phyloP scores from a whole-genome alignment of 30 jellyfish, hydroid and myxozoan genomes.

The Hydractinia symbiolongicarpus region DNA sequence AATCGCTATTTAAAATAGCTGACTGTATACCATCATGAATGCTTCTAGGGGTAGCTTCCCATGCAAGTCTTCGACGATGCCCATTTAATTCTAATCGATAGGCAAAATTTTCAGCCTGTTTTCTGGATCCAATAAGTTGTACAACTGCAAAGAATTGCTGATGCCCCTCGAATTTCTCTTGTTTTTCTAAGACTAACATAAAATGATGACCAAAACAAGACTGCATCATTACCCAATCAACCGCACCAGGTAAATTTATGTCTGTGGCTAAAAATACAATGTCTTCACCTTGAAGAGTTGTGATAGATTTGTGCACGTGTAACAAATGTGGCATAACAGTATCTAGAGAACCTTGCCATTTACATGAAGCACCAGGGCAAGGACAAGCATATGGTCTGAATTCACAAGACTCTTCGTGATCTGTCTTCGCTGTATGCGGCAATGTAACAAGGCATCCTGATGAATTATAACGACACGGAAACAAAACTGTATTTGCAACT shows the following conservation, averaged over 20 bases:
- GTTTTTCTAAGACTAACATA: constrained; percentile 92
- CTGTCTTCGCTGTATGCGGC: constrained; percentile 82
- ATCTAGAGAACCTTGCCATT: constrained; percentile 97
- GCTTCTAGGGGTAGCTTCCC: constrained; percentile 99
- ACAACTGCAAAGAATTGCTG: constrained; percentile 98
- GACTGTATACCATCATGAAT: constrained; percentile 95
- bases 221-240: constrained; percentile 99
- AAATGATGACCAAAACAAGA: constrained; percentile 97
- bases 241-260: constrained; percentile 96
- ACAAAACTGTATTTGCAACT: constrained; percentile 83
- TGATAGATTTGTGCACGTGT: constrained; percentile 93
- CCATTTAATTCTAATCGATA: constrained; percentile 91
- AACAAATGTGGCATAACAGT: constrained; percentile 95
- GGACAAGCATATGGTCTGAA: constrained; percentile 98
- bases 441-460: constrained; percentile 84
- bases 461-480: constrained; percentile 84
- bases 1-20: constrained; percentile 90
- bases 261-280: constrained; percentile 95
- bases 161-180: constrained; percentile 94
- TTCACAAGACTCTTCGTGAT: constrained; percentile 93
- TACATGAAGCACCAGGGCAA: constrained; percentile 98
- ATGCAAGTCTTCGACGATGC: constrained; percentile 93
- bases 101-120: constrained; percentile 98
- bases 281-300: constrained; percentile 97
- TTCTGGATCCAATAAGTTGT: constrained; percentile 86